These are phyloP conservation scores for Beris morrisii DNA, from an alignment of 2,888 invertebrate genomes.

Conservation along the genomic window DNA sequence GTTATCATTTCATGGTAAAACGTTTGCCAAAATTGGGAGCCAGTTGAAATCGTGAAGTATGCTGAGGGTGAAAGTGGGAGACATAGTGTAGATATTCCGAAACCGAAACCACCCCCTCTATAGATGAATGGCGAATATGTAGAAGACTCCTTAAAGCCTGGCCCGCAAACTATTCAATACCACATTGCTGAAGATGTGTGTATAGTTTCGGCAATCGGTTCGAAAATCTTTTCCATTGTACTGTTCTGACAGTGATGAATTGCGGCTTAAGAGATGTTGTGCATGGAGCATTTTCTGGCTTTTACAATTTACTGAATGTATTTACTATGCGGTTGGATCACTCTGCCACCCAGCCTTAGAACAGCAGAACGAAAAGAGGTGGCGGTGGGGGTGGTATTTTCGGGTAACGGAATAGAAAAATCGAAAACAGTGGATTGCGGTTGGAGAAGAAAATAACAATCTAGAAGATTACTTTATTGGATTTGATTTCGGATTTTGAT, in stretches of 20 bases:
- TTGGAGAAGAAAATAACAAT: slow-evolving; percentile 20
- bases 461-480: slow-evolving; percentile 29
- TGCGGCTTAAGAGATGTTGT: slow-evolving; percentile 53
- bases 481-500: slow-evolving; percentile 30
- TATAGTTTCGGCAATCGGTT: slow-evolving; percentile 36
- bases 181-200: not conserved
- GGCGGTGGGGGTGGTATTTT: slow-evolving; percentile 20
- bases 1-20: not conserved
- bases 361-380: slow-evolving; percentile 5
- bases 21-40: not conserved
- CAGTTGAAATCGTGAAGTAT: not conserved
- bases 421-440: slow-evolving; percentile 10
- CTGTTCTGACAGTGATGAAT: slow-evolving; percentile 54
- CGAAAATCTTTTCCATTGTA: slow-evolving; percentile 38
- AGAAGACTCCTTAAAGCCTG: slow-evolving; percentile 18
- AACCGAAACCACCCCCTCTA: not conserved
- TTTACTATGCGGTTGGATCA: slow-evolving; percentile 28
- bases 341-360: not conserved
- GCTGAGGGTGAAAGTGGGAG: not conserved
- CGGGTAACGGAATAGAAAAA: slow-evolving; percentile 12
- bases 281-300: slow-evolving; percentile 29
- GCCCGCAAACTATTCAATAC: slow-evolving; percentile 25
- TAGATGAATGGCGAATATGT: not conserved
- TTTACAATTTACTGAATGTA: slow-evolving; percentile 31
- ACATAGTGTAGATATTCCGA: slow-evolving; percentile 17